These are phyloP conservation scores for Catharus bicknelli DNA, from an alignment of 2,113 vertebrate genomes.

Conservation along the genomic window DNA sequence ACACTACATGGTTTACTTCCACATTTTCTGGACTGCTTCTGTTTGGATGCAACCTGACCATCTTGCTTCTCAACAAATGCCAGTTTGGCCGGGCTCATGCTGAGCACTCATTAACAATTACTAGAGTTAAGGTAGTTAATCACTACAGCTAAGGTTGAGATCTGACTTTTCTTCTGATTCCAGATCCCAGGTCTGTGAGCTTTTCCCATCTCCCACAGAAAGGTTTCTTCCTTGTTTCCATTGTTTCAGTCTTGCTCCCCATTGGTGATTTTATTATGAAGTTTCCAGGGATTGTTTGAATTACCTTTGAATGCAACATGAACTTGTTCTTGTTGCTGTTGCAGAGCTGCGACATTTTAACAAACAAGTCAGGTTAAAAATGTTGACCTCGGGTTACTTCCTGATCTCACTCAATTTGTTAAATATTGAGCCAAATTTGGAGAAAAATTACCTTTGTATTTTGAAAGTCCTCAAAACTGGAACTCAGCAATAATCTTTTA, in stretches of 20 bases:
- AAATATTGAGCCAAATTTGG: constrained; percentile 62
- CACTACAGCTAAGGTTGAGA: constrained; percentile 11
- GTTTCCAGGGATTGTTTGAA: constrained; percentile 18
- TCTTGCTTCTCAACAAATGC: neutral
- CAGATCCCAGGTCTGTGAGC: neutral
- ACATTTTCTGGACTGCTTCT: neutral
- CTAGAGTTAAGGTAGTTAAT: constrained; percentile 38
- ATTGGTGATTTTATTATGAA: constrained; percentile 21
- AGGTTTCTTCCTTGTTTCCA: constrained; percentile 10
- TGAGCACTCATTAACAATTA: constrained; percentile 15
- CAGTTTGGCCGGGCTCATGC: neutral
- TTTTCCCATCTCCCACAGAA: constrained; percentile 25
- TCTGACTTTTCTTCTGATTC: constrained; percentile 20
- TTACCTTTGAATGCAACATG: neutral
- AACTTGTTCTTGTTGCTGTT: neutral
- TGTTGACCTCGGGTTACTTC: constrained; percentile 32
- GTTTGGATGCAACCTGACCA: neutral
- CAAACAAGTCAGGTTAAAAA: constrained; percentile 32
- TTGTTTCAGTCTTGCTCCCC: neutral
- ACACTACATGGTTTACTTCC: neutral
- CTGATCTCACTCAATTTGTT: constrained; percentile 25
- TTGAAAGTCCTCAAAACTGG: constrained; percentile 40
- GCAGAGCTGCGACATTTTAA: constrained; percentile 5
- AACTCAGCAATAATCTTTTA: constrained; percentile 47
- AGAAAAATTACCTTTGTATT: constrained; percentile 62